Percentiles rank a stretch among this genome's conserved stretches.
Conservation (phyloP, 1,140 invertebrate species). For the Leucophenga varia region DNA sequence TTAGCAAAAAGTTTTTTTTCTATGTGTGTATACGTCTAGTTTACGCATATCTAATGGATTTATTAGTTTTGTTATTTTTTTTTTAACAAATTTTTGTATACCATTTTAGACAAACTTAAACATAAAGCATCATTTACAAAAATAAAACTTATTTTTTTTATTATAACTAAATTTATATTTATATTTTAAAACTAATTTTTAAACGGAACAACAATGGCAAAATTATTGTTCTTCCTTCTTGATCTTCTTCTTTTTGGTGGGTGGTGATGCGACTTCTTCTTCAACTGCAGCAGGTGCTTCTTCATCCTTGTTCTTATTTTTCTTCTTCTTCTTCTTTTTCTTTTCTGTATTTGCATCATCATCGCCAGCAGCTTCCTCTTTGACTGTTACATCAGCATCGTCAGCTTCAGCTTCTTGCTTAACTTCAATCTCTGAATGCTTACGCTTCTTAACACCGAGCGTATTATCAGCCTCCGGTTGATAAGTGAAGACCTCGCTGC, state of each 20-base stretch:
- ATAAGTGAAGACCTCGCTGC: slow-evolving; percentile 68
- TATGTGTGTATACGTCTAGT: too few species aligned
- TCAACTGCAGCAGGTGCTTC: slow-evolving; percentile 27
- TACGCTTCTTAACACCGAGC: slow-evolving; percentile 59
- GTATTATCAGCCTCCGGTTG: slow-evolving; percentile 64
- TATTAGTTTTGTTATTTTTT: too few species aligned
- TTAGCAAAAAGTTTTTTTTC: too few species aligned
- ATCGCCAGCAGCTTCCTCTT: slow-evolving; percentile 37
- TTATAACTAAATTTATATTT: too few species aligned
- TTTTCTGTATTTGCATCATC: slow-evolving; percentile 36
- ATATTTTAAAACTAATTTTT: too few species aligned
- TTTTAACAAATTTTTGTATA: too few species aligned
- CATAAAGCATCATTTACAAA: too few species aligned
- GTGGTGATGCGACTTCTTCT: slow-evolving; percentile 22
- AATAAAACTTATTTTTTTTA: too few species aligned
- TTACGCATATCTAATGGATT: too few species aligned
- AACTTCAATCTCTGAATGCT: slow-evolving; percentile 50
- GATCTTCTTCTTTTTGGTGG: slow-evolving; percentile 46
- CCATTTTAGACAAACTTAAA: too few species aligned
- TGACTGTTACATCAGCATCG: slow-evolving; percentile 29
- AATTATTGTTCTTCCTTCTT: slow-evolving; percentile 35
- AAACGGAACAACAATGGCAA: too few species aligned
- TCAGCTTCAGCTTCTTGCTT: slow-evolving; percentile 32
- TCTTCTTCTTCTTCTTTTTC: slow-evolving; percentile 58
- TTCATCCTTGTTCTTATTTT: slow-evolving; percentile 36